Conservation (phyloP, 2,113 vertebrate species). For the Neoarius graeffei region DNA sequence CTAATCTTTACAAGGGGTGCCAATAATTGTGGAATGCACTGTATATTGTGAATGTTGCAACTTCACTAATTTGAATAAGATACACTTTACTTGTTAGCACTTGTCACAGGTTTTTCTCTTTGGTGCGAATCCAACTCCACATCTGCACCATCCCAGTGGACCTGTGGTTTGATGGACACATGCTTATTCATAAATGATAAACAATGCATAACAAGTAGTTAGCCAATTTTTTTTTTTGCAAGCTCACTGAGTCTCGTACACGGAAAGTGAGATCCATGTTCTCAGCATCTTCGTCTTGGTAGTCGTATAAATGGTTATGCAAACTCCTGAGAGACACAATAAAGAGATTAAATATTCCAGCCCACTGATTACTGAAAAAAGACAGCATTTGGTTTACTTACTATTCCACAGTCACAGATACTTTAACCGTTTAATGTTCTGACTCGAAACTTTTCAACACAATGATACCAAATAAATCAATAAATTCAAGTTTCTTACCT, state of each 20-base stretch:
- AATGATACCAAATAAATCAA: not conserved
- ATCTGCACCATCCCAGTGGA: conserved; percentile 61
- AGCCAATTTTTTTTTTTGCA: not conserved
- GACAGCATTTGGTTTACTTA: not conserved
- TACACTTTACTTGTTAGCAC: conserved; percentile 64
- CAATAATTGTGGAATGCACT: not conserved
- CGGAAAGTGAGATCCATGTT: not conserved
- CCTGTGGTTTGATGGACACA: conserved; percentile 47
- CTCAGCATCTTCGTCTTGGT: conserved; percentile 11
- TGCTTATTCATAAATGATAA: not conserved
- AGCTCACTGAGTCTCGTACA: conserved; percentile 27
- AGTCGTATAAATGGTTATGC: conserved; percentile 6
- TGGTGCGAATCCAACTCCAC: conserved; percentile 64
- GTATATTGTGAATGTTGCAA: not conserved
- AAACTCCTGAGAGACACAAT: conserved; percentile 33
- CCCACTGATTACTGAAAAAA: not conserved
- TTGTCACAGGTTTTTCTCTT: conserved; percentile 63
- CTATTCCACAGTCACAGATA: not conserved
- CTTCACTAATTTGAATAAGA: not conserved
- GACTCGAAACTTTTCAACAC: not conserved
- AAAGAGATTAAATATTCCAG: not conserved
- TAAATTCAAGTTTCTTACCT: conserved; percentile 24
- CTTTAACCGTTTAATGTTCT: not conserved
- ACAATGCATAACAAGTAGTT: not conserved
- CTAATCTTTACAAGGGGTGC: not conserved